Evolutionary conservation across 2,113 vertebrate species (phyloP).

Genomic region (Forbesichthys papilliferus): DNA sequence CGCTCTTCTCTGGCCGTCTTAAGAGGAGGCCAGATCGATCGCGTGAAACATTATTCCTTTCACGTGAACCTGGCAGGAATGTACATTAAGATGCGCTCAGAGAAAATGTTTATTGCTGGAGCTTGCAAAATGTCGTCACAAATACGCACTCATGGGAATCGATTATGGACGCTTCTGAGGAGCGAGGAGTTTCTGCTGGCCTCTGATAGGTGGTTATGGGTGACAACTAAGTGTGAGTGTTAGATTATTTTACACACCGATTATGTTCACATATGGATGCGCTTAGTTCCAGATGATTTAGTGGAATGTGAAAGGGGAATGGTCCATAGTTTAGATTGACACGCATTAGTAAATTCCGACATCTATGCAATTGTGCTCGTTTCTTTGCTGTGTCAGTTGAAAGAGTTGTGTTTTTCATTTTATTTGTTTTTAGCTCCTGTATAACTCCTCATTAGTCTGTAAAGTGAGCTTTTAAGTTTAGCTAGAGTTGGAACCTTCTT

Average conservation of each 20-base stretch:
- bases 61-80: neutral
- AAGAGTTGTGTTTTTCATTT: too few relatives aligned
- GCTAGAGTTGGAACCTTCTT: too few relatives aligned
- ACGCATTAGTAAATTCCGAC: too few relatives aligned
- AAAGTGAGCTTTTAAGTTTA: too few relatives aligned
- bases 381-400: too few relatives aligned
- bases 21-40: constrained; percentile 27
- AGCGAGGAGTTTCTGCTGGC: constrained; percentile 40
- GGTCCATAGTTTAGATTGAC: constrained; percentile 26
- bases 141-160: constrained; percentile 40
- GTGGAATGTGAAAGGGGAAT: constrained; percentile 17
- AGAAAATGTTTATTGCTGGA: constrained; percentile 25
- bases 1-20: constrained; percentile 13
- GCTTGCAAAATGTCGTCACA: constrained; percentile 41
- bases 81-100: constrained; percentile 25
- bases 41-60: constrained; percentile 34
- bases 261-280: constrained; percentile 56
- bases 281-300: constrained; percentile 66
- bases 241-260: neutral
- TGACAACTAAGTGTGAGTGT: constrained; percentile 43
- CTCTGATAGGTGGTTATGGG: constrained; percentile 25
- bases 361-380: too few relatives aligned
- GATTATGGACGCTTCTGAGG: constrained; percentile 44
- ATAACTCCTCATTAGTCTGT: too few relatives aligned
- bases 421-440: too few relatives aligned